Evolutionary conservation across 2,888 invertebrate species (phyloP).

Genomic region (Crepidodera aurea): DNA sequence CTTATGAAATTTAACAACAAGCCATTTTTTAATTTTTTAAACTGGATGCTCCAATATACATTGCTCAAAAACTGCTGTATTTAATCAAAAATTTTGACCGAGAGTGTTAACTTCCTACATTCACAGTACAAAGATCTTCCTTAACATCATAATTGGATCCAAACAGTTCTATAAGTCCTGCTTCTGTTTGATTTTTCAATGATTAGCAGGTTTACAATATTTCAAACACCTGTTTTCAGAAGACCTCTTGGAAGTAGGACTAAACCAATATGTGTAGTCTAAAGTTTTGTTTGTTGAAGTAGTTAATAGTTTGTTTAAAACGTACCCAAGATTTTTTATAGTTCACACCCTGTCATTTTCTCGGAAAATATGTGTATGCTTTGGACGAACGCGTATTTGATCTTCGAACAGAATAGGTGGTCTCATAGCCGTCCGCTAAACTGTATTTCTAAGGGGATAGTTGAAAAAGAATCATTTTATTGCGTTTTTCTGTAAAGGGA

Average conservation of each 20-base stretch:
- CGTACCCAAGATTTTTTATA: slow-evolving; percentile 48
- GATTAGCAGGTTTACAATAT: slow-evolving; percentile 37
- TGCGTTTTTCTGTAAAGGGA: too few relatives aligned
- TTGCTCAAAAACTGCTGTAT: background rate
- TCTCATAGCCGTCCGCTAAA: slow-evolving; percentile 7
- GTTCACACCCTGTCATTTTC: slow-evolving; percentile 55
- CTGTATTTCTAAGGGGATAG: background rate
- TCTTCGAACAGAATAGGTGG: slow-evolving; percentile 27
- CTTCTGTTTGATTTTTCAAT: slow-evolving; percentile 39
- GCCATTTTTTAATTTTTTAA: too few relatives aligned
- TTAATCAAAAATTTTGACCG: background rate
- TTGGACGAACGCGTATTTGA: slow-evolving; percentile 22
- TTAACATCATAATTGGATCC: slow-evolving; percentile 32
- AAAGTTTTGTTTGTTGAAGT: slow-evolving; percentile 49
- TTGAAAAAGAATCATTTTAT: too few relatives aligned
- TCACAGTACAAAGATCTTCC: slow-evolving; percentile 28
- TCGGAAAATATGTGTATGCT: slow-evolving; percentile 43
- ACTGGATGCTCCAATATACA: too few relatives aligned
- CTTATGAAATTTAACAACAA: too few relatives aligned
- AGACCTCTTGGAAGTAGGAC: slow-evolving; percentile 31
- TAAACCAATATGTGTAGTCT: slow-evolving; percentile 20
- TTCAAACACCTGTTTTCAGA: slow-evolving; percentile 43
- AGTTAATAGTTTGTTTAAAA: slow-evolving; percentile 53
- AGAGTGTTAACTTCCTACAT: slow-evolving; percentile 13
- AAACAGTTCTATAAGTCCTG: slow-evolving; percentile 31